Percentiles rank a stretch among this genome's conserved stretches.
Conservation (phyloP, 2,797 vertebrate genomes). For the Crocidura indochinensis region DNA sequence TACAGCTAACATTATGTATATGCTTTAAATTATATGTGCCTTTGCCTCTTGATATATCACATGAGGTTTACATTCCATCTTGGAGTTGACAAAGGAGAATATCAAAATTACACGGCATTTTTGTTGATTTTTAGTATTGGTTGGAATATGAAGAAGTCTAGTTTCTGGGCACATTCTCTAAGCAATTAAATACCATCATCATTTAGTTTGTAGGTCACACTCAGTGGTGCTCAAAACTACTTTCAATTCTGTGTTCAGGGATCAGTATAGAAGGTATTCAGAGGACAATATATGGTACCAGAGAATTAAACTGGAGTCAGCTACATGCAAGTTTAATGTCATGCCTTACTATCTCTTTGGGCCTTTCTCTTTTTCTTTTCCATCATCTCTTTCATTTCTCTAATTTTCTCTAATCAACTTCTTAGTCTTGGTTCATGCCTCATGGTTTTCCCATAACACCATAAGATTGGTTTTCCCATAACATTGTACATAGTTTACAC, state of each 20-base stretch:
- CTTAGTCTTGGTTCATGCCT: background rate
- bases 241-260: too few species aligned
- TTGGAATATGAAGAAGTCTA: constrained; percentile 26
- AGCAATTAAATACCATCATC: too few species aligned
- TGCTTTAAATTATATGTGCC: constrained; percentile 44
- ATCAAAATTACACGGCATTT: background rate
- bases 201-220: too few species aligned
- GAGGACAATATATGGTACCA: too few species aligned
- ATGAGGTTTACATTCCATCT: constrained; percentile 21
- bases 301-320: background rate
- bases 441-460: background rate
- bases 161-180: background rate
- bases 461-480: background rate
- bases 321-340: too few species aligned
- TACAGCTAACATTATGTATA: constrained; percentile 27
- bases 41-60: constrained; percentile 33
- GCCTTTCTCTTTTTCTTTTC: too few species aligned
- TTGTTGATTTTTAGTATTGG: background rate
- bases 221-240: too few species aligned
- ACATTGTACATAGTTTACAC: background rate
- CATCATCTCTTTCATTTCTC: too few species aligned
- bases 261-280: too few species aligned
- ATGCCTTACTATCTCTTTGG: too few species aligned
- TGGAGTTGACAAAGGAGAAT: constrained; percentile 39
- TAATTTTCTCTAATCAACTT: background rate